Percentiles rank a stretch among this genome's conserved stretches.
Conservation (phyloP, 2,113 vertebrate species). For the Ellobius talpinus region DNA sequence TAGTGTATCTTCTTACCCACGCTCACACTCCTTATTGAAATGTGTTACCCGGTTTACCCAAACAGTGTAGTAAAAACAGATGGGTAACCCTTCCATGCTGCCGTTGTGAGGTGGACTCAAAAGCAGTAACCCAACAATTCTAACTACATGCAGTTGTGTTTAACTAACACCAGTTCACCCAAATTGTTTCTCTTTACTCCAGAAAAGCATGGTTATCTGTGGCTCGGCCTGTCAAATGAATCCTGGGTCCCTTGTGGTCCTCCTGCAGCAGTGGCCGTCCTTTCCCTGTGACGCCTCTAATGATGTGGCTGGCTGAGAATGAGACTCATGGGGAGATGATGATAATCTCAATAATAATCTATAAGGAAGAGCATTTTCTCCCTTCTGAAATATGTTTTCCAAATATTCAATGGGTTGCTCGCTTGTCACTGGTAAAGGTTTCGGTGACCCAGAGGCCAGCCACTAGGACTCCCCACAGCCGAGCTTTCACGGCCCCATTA, state of each 20-base stretch:
- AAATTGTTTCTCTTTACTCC: background rate
- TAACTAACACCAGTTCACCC: background rate
- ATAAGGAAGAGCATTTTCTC: background rate
- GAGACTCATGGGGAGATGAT: background rate
- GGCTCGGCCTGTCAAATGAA: background rate
- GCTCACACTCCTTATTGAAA: constrained; percentile 18
- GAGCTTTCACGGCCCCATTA: background rate
- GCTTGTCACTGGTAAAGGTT: background rate
- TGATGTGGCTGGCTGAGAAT: background rate
- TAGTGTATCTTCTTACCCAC: background rate
- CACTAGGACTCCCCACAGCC: background rate
- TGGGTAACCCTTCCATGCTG: background rate
- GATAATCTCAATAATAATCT: background rate
- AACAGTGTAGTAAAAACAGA: background rate
- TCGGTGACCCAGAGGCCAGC: background rate
- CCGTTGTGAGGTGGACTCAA: background rate
- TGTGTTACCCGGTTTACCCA: background rate
- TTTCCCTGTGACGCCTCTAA: background rate
- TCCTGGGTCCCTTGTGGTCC: background rate
- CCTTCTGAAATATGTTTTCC: constrained; percentile 6
- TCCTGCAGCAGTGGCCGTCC: background rate
- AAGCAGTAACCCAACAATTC: background rate
- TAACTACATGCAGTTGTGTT: background rate
- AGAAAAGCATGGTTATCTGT: background rate
- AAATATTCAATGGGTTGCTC: background rate